These are phyloP conservation scores for Ctenomys sociabilis DNA, from an alignment of 2,113 vertebrate species.

Conservation along the genomic window DNA sequence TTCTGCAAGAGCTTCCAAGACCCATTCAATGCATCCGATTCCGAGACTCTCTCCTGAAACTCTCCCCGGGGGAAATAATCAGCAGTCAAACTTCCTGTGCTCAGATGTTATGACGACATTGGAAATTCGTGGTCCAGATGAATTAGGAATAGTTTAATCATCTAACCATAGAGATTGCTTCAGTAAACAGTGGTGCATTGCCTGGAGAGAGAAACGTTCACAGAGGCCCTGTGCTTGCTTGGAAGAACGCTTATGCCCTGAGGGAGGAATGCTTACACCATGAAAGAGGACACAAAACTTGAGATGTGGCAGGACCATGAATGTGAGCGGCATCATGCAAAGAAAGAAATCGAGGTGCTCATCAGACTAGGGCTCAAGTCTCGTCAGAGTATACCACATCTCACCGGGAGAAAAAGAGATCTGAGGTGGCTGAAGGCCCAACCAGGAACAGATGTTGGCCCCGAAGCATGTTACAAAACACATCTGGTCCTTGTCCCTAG, in stretches of 20 bases:
- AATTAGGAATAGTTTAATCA: background rate
- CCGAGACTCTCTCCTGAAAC: slow-evolving; percentile 13
- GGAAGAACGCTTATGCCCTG: background rate
- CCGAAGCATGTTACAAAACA: background rate
- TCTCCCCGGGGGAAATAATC: slow-evolving; percentile 6
- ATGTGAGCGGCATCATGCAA: background rate
- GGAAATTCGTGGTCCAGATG: background rate
- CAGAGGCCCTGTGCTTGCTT: background rate
- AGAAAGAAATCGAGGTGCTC: background rate
- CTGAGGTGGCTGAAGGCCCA: no score
- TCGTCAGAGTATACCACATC: background rate
- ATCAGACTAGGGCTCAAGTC: background rate
- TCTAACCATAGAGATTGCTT: background rate
- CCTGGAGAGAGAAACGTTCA: background rate
- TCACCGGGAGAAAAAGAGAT: background rate
- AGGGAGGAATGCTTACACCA: background rate
- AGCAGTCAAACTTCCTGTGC: background rate
- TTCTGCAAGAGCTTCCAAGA: background rate
- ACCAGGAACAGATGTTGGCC: background rate
- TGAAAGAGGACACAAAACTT: background rate
- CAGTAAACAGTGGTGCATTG: background rate
- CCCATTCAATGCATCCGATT: background rate
- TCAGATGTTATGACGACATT: background rate
- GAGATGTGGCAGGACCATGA: background rate
- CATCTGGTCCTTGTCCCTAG: background rate